Evolutionary conservation across 2,113 vertebrate species (phyloP), one percentile per base, ranked within the genome.

Genomic region (Stigmatopora argus): DNA sequence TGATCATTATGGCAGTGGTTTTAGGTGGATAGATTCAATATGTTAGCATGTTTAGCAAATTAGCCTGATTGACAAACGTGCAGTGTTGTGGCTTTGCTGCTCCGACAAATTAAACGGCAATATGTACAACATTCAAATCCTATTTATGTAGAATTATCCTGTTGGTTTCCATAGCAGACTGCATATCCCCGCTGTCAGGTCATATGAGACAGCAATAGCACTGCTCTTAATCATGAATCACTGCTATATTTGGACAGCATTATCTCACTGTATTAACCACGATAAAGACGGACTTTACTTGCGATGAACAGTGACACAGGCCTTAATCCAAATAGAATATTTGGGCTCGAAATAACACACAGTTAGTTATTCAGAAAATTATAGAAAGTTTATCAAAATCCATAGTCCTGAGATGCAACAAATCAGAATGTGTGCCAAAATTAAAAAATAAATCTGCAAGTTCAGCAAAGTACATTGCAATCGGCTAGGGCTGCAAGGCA

Each of bases 171-270:
- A 3, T 21, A 23, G 38, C 55, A n/a, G 15, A 23, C 23, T 19
- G 34, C 44, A 48, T 11, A 61, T 72, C 53, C 45, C 18, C n/a
- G 57, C 45, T 62, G 62, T 49, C 64, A 62, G 51, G 46, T 77
- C 75, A 72, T 65, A 55, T 68, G 64, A 48, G 19, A 66, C 47
- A 69, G 69, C 62, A 71, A 75, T 51, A 55, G 64, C 68, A 67
- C 68, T 34, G 58, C 26, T 53, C 69, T 70, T 66, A 70, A 65
- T 78, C 77, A 80, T 73, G 68, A 73, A 72, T 59, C 47, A 12
- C 18, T n/a, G 64, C 80, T 77, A 81, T 78, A 73, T 83, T 77
- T 78, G 65, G 72, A 77, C 34, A 8, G 74, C 70, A 72, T 71
- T 75, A 81, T 57, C 56, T 66, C 57, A 41, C 70, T 5, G 38